Evolutionary conservation across 2,888 invertebrate species (phyloP), one percentile per base, ranked within the genome.

Genomic region (Amiota minor): DNA sequence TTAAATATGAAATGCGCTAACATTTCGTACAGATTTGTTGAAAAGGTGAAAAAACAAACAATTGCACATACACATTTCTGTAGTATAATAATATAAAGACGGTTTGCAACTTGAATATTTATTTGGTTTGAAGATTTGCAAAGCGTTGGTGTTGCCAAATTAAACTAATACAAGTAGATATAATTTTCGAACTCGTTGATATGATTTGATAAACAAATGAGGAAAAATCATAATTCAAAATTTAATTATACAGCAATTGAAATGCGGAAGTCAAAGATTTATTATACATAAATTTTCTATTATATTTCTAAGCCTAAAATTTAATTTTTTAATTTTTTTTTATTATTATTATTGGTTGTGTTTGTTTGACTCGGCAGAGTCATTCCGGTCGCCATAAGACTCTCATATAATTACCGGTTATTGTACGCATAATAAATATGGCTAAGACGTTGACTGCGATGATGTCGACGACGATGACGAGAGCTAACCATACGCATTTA

Each of bases 211-310:
- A 35, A 6, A 35, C 0, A 59, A 50, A 49, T 67, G 18, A 64
- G n/a, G 18, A 46, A 9, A 67, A 64, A 47, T 6, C 56, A 49
- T 50, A 56, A 71, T 61, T 49, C 35, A 18, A 47, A 56, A 47
- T 55, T 50, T 70, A 74, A 74, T 74, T 69, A 74, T 67, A 72
- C 62, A 72, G 35, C 75, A 78, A 79, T 81, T 77, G 78, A 81
- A 80, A 82, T 77, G 83, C 83, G 83, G 83, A 83, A 83, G 81
- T 78, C 73, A 76, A 77, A 82, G 78, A 83, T 84, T 84, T 84
- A 80, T 79, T 80, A 76, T 79, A 11, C 20, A 20, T 20, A 59
- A 20, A 9, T 53, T 35, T 35, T 35, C 53, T 53, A 53, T 16
- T 53, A 16, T 53, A n/a, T 35, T 35, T 35, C 35, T 35, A 35